Evolutionary conservation across 2,797 vertebrate species (phyloP).

Genomic region (Chrysolophus pictus): DNA sequence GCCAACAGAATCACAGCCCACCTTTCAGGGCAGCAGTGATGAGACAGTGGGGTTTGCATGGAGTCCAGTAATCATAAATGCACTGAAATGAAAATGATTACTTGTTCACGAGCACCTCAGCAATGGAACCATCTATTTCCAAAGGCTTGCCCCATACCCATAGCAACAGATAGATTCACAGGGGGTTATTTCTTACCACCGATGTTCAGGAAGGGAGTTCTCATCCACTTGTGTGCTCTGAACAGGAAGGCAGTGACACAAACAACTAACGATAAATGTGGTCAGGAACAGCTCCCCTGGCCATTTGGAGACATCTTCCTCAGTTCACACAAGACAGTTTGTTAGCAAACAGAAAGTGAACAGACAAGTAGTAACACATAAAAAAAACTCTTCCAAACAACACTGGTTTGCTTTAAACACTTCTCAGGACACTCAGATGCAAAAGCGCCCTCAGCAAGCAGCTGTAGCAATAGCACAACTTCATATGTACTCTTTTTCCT

Average conservation of each 20-base stretch:
- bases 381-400: conserved; percentile 1
- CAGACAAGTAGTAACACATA: background rate
- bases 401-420: background rate
- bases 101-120: conserved; percentile 22
- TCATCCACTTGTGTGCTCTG: background rate
- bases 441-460: background rate
- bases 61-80: conserved; percentile 1
- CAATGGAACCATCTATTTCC: conserved; percentile 8
- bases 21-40: background rate
- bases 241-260: conserved; percentile 5
- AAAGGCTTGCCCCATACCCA: background rate
- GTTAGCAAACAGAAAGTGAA: conserved; percentile 21
- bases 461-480: background rate
- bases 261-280: conserved; percentile 49
- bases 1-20: background rate
- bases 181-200: conserved; percentile 23
- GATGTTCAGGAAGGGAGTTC: conserved; percentile 12
- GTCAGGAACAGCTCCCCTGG: conserved; percentile 10
- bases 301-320: background rate
- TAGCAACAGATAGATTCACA: background rate
- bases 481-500: background rate
- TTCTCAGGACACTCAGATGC: background rate
- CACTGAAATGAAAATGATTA: background rate
- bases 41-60: background rate
- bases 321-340: background rate